Evolutionary conservation across 2,797 vertebrate genomes (phyloP), one percentile per base, ranked within the genome.

Genomic region (Chloroceryle inda): DNA sequence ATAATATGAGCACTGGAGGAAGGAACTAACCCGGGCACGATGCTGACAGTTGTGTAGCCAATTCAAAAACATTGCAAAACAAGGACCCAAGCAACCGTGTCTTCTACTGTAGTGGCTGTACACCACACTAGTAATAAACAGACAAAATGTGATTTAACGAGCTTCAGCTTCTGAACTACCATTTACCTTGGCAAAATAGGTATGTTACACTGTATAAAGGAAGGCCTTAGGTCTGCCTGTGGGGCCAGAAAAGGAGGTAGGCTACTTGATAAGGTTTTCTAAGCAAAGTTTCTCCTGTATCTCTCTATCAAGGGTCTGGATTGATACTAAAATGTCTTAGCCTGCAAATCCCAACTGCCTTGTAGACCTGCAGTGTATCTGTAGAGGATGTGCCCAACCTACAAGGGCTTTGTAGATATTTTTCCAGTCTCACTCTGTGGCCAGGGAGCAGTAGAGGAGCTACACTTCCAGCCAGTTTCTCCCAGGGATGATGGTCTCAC

Each of bases 41-140:
- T n/a, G 82, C 94, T 91, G 89, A 85, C 96, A 93, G 80, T 86
- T 79, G 64, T 26, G 82, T 68, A 75, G 50, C 85, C 67, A 21
- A 38, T 35, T 85, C 81, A 87, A 35, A 86, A 74, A 23, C 40
- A 11, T 9, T 24, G 67, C 81, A 38, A 47, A 80, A 56, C 66
- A 10, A 31, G 61, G 49, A n/a, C 29, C 26, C 59, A 50, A 23
- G 88, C 33, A 81, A 61, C 52, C 1, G 0, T 3, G 31, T 23
- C 49, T 64, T 75, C 8, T 7, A 88, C 82, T 77, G 47, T 3
- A 47, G 47, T 2, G 52, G 84, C 72, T 67, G 64, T 73, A 18
- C 45, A 10, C 24, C 47, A 11, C 31, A 8, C 62, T 14, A 24
- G 37, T 21, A 29, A 52, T 33, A 40, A 16, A 26, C 2, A 49